Evolutionary conservation across 1,140 invertebrate species (phyloP).

Genomic region (Drosophila sproati): DNA sequence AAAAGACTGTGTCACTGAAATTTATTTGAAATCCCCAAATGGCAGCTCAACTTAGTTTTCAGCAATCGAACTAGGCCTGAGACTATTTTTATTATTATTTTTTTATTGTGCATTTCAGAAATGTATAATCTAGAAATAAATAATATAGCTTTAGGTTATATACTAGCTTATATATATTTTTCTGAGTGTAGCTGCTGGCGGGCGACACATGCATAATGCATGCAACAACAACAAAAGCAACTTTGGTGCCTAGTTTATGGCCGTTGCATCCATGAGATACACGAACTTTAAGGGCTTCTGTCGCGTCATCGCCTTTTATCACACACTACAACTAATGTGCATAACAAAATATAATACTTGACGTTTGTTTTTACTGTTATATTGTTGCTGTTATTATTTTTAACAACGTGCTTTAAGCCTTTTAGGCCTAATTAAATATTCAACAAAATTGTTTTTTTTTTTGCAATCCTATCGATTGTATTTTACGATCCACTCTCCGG

Average conservation of each 20-base stretch:
- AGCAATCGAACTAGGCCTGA: too few species aligned
- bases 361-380: constrained; percentile 3
- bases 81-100: too few species aligned
- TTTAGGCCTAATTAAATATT: constrained; percentile 76
- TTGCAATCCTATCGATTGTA: constrained; percentile 54
- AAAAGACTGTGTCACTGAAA: neutral
- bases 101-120: too few species aligned
- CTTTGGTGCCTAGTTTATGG: constrained; percentile 55
- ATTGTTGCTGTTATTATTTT: neutral
- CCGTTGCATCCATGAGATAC: constrained; percentile 63
- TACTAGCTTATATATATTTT: too few species aligned
- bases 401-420: constrained; percentile 46
- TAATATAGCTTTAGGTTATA: too few species aligned
- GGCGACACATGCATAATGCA: constrained; percentile 49
- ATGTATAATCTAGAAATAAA: too few species aligned
- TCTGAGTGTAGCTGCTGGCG: constrained; percentile 6
- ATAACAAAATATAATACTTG: constrained; percentile 48
- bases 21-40: too few species aligned
- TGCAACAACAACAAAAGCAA: constrained; percentile 16
- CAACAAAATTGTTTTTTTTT: constrained; percentile 20
- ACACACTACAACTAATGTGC: constrained; percentile 42
- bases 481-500: constrained; percentile 35
- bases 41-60: too few species aligned
- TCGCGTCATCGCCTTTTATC: constrained; percentile 36
- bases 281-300: constrained; percentile 71